A percentile compares a stretch with the other conserved stretches of the same genome.
Evolutionary conservation across 53 echinoderm and acorn worm genomes (phyloP).

Genomic region (Apostichopus leukothele): DNA sequence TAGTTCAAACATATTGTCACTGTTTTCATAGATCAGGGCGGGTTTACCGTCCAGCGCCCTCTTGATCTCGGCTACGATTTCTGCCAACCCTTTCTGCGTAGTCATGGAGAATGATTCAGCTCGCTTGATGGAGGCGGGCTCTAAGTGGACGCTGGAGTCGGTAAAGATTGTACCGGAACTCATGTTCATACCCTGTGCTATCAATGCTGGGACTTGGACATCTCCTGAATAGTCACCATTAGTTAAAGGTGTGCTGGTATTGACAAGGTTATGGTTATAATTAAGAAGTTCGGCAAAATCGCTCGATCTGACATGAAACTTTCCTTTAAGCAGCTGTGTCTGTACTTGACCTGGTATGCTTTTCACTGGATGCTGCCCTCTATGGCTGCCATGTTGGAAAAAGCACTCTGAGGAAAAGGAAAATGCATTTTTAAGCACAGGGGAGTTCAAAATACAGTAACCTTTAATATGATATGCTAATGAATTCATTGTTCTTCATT

Average conservation of each 20-base stretch:
- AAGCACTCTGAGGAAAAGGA: neutral
- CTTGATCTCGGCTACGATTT: constrained; percentile 86
- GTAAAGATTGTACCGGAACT: constrained; percentile 72
- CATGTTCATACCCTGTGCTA: constrained; percentile 88
- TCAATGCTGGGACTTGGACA: constrained; percentile 64
- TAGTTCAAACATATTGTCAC: constrained; percentile 85
- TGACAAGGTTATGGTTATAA: constrained; percentile 57
- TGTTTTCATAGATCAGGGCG: constrained; percentile 73
- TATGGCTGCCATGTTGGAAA: neutral
- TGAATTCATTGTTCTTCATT: too few species aligned
- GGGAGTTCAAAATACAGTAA: too few species aligned
- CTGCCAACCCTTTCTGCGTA: constrained; percentile 81
- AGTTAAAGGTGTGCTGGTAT: constrained; percentile 44
- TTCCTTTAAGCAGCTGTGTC: constrained; percentile 76
- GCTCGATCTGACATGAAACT: constrained; percentile 72
- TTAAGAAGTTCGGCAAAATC: constrained; percentile 72
- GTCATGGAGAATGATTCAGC: constrained; percentile 96
- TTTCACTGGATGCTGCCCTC: constrained; percentile 52
- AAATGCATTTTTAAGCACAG: neutral
- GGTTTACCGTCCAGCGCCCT: constrained; percentile 89
- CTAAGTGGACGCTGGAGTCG: constrained; percentile 76
- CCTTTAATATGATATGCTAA: too few species aligned
- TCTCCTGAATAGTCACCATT: constrained; percentile 56
- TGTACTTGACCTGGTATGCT: constrained; percentile 67
- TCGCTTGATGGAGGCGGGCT: constrained; percentile 88